Evolutionary conservation across 2,113 vertebrate species (phyloP).

Genomic region (Cepphus grylle): DNA sequence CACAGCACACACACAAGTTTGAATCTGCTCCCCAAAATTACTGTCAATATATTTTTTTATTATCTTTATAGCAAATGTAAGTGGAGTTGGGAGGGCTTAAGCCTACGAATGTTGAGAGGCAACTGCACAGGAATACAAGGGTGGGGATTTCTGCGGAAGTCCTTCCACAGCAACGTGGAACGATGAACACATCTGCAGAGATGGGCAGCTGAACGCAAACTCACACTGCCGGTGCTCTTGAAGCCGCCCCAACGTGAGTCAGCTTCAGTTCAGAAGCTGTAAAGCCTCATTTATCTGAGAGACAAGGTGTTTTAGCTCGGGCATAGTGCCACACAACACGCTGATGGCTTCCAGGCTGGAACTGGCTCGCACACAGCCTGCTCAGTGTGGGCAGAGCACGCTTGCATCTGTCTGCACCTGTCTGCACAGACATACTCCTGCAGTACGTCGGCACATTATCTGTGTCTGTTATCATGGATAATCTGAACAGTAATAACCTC

Average conservation of each 20-base stretch:
- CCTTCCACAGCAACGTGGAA: neutral
- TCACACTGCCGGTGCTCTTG: neutral
- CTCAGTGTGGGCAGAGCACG: neutral
- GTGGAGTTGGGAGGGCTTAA: neutral
- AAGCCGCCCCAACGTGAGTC: neutral
- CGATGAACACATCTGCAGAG: neutral
- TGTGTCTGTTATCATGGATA: neutral
- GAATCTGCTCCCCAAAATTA: neutral
- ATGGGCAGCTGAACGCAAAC: neutral
- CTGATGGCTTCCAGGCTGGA: neutral
- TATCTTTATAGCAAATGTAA: neutral
- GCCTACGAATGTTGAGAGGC: rapidly evolving
- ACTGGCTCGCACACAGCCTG: neutral
- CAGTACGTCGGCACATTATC: neutral
- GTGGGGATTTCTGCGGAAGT: neutral
- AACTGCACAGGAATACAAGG: rapidly evolving
- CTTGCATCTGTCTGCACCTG: neutral
- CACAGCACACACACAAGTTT: neutral
- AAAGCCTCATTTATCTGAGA: neutral
- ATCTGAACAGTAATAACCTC: neutral
- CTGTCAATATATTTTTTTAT: neutral
- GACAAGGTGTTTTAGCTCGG: neutral
- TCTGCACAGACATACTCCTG: neutral
- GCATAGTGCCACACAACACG: neutral
- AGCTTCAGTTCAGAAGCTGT: neutral